Evolutionary conservation across 2,113 vertebrate genomes (phyloP), one percentile per base, ranked within the genome.

Genomic region (Pedionomus torquatus): DNA sequence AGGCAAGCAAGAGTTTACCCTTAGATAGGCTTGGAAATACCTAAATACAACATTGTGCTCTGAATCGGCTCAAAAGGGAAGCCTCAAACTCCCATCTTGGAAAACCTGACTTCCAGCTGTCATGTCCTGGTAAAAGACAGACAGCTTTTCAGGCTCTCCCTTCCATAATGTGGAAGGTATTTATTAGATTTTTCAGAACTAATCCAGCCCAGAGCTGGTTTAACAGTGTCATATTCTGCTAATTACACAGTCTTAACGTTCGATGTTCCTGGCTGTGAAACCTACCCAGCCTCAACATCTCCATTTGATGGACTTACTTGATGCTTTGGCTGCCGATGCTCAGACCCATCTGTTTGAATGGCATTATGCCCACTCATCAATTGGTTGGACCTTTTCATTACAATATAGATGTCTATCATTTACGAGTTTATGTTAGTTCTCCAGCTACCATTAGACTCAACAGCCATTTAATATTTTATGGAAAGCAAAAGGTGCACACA

Each of bases 381-480:
- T 89, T 80, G 92, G 49, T 82, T 93, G 90, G 93, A 91, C 93
- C 87, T 97, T 95, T 97, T 95, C 95, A 95, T 97, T 97, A 93
- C 70, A 63, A 74, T 76, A 85, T 95, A 83, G 70, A 95, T 83
- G 91, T 58, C 80, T 97, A 77, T 83, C 90, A 83, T 93, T 94
- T 89, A 93, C 65, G 74, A 91, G 58, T 95, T 95, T 94, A 49
- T 94, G 76, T 88, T 87, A 61, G 79, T 91, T 95, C 79, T 95
- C 71, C 84, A 90, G 61, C 64, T 80, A 77, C 49, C 54, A 44
- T 64, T 77, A 77, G 54, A 68, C 23, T 72, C 55, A 46, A 49
- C 41, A 91, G 25, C 21, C 65, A 74, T 15, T 33, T 69, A 87
- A 89, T 35, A 23, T 39, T 77, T 86, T 65, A 58, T 21, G 35